phyloP scores from a whole-genome alignment of 2,797 vertebrate genomes.

The Scleropages formosus region DNA sequence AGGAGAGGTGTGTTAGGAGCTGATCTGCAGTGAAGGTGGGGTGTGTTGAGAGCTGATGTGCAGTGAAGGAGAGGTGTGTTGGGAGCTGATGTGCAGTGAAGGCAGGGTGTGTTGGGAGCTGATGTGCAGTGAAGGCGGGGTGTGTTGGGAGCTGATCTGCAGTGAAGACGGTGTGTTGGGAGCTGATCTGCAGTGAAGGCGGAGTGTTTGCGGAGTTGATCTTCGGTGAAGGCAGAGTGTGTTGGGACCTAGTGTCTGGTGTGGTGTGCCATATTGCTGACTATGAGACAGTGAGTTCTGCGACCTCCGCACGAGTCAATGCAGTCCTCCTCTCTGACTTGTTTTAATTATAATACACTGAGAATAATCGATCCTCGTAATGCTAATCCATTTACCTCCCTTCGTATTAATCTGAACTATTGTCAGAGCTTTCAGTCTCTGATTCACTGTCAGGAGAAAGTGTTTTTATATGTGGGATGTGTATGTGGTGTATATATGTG shows the following conservation, averaged over 20 bases:
- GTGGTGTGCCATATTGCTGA: constrained; percentile 54
- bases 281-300: constrained; percentile 51
- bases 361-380: constrained; percentile 57
- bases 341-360: constrained; percentile 59
- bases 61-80: too few species aligned
- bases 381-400: constrained; percentile 61
- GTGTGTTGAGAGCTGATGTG: background rate
- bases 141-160: background rate
- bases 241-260: constrained; percentile 27
- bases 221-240: background rate
- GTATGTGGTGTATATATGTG: background rate
- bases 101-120: background rate
- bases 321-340: constrained; percentile 51
- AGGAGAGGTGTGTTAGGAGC: too few species aligned
- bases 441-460: constrained; percentile 3
- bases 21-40: background rate
- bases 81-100: background rate
- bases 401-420: constrained; percentile 56
- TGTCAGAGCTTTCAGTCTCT: constrained; percentile 50
- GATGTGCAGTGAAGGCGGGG: too few species aligned
- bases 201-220: background rate
- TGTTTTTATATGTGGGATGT: background rate
- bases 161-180: background rate
- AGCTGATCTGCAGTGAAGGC: too few species aligned
- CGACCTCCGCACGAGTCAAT: constrained; percentile 55